Evolutionary conservation across 2,888 invertebrate genomes (phyloP).

Genomic region (Drosophila heteroneura): DNA sequence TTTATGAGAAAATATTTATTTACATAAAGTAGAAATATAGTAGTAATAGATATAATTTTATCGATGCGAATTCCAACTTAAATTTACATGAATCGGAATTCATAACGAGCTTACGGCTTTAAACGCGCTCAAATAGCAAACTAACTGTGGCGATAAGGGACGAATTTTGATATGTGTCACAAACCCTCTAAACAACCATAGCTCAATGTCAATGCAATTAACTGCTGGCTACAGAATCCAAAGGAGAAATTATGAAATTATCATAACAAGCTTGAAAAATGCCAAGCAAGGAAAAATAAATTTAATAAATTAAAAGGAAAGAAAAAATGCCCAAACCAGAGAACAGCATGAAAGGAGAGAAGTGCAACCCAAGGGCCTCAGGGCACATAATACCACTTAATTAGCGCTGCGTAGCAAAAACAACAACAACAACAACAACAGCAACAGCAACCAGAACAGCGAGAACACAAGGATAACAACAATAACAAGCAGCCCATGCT

Average conservation of each 20-base stretch:
- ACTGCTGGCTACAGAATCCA: slow-evolving; percentile 5
- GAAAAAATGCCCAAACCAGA: neutral
- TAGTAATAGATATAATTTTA: neutral
- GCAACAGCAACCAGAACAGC: neutral
- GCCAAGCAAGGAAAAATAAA: neutral
- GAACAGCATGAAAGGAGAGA: slow-evolving; percentile 8
- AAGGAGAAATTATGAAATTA: slow-evolving; percentile 11
- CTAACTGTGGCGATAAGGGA: neutral
- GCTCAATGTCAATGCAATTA: slow-evolving; percentile 38
- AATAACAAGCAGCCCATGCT: slow-evolving; percentile 34
- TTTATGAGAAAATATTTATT: neutral
- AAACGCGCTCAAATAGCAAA: neutral
- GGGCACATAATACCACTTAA: slow-evolving; percentile 53
- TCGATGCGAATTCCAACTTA: neutral
- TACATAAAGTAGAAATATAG: neutral
- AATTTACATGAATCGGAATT: neutral
- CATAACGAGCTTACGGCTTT: neutral
- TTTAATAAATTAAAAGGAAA: neutral
- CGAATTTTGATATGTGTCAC: slow-evolving; percentile 1
- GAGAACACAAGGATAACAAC: slow-evolving; percentile 12
- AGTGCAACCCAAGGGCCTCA: slow-evolving; percentile 7
- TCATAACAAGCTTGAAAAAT: slow-evolving; percentile 16
- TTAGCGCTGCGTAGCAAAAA: slow-evolving; percentile 45
- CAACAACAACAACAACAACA: slow-evolving; percentile 12
- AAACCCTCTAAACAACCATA: slow-evolving; percentile 5